Evolutionary conservation across 1,140 invertebrate genomes (phyloP).

Genomic region (Drosophila tsacasi): DNA sequence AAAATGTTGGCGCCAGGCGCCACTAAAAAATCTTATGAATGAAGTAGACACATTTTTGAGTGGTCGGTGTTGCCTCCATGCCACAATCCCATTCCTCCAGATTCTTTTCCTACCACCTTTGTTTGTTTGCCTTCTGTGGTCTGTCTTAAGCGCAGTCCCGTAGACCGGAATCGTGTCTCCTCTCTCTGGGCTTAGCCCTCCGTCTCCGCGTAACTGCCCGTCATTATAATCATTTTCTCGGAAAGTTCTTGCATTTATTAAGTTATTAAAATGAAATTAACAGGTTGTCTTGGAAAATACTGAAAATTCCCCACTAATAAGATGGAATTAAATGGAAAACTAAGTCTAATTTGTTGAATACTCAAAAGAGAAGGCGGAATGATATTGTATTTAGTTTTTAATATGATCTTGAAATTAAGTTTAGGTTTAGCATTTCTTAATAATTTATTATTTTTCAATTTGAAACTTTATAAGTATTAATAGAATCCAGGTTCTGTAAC

Average conservation of each 20-base stretch:
- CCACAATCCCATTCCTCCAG: not conserved
- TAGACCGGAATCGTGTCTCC: slow-evolving; percentile 61
- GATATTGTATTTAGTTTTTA: not conserved
- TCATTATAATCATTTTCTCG: slow-evolving; percentile 67
- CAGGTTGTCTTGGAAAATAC: slow-evolving; percentile 42
- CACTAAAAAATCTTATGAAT: slow-evolving; percentile 83
- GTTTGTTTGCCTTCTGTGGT: slow-evolving; percentile 40
- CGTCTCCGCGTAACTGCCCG: slow-evolving; percentile 37
- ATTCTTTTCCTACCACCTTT: slow-evolving; percentile 14
- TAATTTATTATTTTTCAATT: no score
- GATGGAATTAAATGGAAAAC: slow-evolving; percentile 7
- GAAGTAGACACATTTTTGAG: slow-evolving; percentile 80
- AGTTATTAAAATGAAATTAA: slow-evolving; percentile 79
- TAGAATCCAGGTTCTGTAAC: no score
- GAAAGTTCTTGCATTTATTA: slow-evolving; percentile 73
- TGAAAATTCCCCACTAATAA: slow-evolving; percentile 57
- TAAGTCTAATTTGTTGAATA: slow-evolving; percentile 1
- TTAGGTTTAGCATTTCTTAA: no score
- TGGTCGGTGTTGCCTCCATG: slow-evolving; percentile 39
- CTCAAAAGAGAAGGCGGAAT: not conserved
- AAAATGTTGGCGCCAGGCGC: slow-evolving; percentile 82
- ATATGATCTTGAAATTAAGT: no score
- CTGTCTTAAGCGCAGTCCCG: slow-evolving; percentile 30
- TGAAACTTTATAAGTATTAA: no score
- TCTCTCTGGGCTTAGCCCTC: slow-evolving; percentile 30